Evolutionary conservation across 2,797 vertebrate genomes (phyloP), one percentile per base, ranked within the genome.

Genomic region (Ctenochaetus hawaiiensis): DNA sequence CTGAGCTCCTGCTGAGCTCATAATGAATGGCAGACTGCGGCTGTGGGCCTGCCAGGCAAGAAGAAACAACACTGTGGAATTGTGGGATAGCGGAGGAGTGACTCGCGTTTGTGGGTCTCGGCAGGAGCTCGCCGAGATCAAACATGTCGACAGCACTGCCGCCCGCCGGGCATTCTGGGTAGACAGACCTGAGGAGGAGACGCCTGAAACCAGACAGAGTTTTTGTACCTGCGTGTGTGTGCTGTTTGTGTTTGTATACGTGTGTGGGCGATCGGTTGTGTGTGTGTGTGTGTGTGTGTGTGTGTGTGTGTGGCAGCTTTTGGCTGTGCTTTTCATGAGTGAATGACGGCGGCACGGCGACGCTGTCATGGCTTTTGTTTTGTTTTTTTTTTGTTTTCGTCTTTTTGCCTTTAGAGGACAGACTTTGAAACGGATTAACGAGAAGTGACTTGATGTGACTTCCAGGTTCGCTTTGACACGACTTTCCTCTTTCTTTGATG

Each of bases 11-110:
- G 72, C 90, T 85, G 89, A 83, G 91, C 52, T 12, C 72, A 54
- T 91, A 89, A 92, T 91, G 88, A 92, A 90, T 77, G 84, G 79
- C 83, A 87, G 91, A 22, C 87, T 60, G 90, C 52, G 67, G 84
- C 87, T 80, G 74, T 37, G 72, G 84, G 87, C 75, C 82, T 75
- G 76, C 82, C 85, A 62, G 84, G 84, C 76, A 20, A 75, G 77
- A 86, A 86, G 75, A 84, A 84, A 68, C 81, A 12, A 70, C 80
- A 66, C 77, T 75, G 87, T 83, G 89, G 92, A 90, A 91, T 90
- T 85, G 79, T 86, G 90, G 88, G 89, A 85, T 72, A 60, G 82
- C 37, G 49, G 71, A 87, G 89, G 77, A 84, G 85, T 86, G 82
- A 48, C 58, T 68, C 6, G 79, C 80, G 87, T 26, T 87, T 87